Percentiles rank a stretch among this genome's conserved stretches.
Evolutionary conservation across 1,140 invertebrate species (phyloP).

Genomic region (Drosophila chauvacae): DNA sequence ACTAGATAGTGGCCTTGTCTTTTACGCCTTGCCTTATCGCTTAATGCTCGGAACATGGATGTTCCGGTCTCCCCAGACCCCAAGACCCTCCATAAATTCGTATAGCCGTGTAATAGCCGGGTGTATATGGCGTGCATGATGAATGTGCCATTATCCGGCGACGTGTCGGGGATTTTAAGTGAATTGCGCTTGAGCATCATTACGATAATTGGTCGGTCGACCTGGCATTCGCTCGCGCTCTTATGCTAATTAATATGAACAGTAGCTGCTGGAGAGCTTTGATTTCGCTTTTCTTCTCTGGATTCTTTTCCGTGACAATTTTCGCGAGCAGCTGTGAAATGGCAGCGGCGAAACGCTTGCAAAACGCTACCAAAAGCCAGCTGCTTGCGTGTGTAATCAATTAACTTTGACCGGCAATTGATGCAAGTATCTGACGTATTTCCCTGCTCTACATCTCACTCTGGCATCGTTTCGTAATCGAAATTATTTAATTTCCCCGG

Average conservation of each 20-base stretch:
- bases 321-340: constrained; percentile 49
- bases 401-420: constrained; percentile 48
- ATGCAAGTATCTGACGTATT: constrained; percentile 38
- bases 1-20: constrained; percentile 39
- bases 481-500: constrained; percentile 35
- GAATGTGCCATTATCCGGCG: constrained; percentile 36
- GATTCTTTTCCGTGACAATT: constrained; percentile 18
- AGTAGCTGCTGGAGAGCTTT: constrained; percentile 43
- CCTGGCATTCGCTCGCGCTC: constrained; percentile 22
- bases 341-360: constrained; percentile 10
- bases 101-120: constrained; percentile 31
- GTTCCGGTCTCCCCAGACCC: constrained; percentile 44
- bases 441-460: constrained; percentile 16
- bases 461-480: constrained; percentile 29
- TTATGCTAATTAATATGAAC: constrained; percentile 74
- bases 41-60: constrained; percentile 38
- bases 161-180: constrained; percentile 53
- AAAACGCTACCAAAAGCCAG: constrained; percentile 27
- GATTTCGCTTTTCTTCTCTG: constrained; percentile 9
- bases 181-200: constrained; percentile 56
- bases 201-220: constrained; percentile 61
- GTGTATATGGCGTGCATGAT: constrained; percentile 31
- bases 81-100: constrained; percentile 28
- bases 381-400: constrained; percentile 47
- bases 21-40: constrained; percentile 34